Conservation (phyloP, 2,113 vertebrate genomes). For the Microcebus jonahi region DNA sequence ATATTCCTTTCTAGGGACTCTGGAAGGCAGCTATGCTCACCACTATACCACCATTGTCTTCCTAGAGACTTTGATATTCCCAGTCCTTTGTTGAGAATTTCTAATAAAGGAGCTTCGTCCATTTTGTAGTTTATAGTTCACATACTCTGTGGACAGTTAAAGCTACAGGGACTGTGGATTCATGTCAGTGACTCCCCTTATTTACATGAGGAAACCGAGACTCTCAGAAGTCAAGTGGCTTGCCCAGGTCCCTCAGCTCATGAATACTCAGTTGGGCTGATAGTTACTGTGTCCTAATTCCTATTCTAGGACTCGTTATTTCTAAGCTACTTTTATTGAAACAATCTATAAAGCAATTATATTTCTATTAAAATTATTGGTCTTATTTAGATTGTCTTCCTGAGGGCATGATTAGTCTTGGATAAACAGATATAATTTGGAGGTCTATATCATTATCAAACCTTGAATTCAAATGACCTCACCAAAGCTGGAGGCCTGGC, state of each 20-base stretch:
- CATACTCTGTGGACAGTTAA: neutral
- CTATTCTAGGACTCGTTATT: neutral
- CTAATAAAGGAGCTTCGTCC: neutral
- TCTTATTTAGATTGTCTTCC: conserved; percentile 20
- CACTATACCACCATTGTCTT: neutral
- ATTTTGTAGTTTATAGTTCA: neutral
- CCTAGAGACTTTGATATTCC: neutral
- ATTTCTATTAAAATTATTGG: neutral
- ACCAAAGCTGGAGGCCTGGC: neutral
- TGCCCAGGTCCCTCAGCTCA: neutral
- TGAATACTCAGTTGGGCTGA: neutral
- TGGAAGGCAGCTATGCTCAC: no score
- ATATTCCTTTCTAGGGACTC: neutral
- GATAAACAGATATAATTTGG: conserved; percentile 15
- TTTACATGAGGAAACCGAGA: neutral
- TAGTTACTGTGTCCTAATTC: neutral
- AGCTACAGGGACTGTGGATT: neutral
- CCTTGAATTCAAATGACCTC: neutral
- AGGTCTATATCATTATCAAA: neutral
- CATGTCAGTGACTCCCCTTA: neutral
- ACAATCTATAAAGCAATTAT: neutral
- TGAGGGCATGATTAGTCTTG: neutral
- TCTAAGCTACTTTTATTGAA: neutral
- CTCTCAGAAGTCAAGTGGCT: neutral
- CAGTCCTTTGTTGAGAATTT: neutral